Evolutionary conservation across 2,888 invertebrate species (phyloP).

Genomic region (Drosophila tripunctata): DNA sequence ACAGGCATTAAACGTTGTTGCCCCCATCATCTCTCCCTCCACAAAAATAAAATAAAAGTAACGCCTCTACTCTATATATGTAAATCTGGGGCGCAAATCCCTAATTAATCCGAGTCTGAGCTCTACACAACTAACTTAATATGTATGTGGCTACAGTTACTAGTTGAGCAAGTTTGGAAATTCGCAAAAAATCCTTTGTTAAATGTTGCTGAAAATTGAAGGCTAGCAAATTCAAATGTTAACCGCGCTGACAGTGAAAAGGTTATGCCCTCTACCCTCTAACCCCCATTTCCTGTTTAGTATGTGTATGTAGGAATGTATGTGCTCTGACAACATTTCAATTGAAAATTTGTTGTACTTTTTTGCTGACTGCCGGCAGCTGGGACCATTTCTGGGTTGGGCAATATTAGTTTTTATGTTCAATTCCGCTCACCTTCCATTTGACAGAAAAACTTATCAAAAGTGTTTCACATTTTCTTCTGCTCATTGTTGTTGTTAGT

Average conservation of each 20-base stretch:
- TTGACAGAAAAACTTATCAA: conserved; percentile 46
- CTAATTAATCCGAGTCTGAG: conserved; percentile 47
- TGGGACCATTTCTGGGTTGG: conserved; percentile 42
- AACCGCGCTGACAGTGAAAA: neutral
- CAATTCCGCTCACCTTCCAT: conserved; percentile 54
- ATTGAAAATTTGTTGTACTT: conserved; percentile 30
- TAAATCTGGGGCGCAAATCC: conserved; percentile 45
- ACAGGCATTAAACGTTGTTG: conserved; percentile 31
- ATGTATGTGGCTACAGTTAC: conserved; percentile 8
- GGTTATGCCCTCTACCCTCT: neutral
- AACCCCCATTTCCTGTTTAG: neutral
- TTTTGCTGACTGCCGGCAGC: conserved; percentile 49
- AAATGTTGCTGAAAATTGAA: conserved; percentile 23
- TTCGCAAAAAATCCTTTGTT: neutral
- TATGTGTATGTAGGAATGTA: too few species aligned
- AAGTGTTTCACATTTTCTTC: conserved; percentile 20
- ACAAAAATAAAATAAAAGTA: conserved; percentile 22
- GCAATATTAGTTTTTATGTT: conserved; percentile 68
- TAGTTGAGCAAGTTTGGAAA: neutral
- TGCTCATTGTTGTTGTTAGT: neutral
- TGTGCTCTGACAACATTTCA: conserved; percentile 30
- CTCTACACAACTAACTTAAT: neutral
- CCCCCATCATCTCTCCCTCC: too few species aligned
- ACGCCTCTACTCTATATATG: conserved; percentile 40
- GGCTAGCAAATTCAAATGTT: conserved; percentile 36